phyloP scores from a whole-genome alignment of 1,140 invertebrate species.

The Pogonognathellus flavescens region DNA sequence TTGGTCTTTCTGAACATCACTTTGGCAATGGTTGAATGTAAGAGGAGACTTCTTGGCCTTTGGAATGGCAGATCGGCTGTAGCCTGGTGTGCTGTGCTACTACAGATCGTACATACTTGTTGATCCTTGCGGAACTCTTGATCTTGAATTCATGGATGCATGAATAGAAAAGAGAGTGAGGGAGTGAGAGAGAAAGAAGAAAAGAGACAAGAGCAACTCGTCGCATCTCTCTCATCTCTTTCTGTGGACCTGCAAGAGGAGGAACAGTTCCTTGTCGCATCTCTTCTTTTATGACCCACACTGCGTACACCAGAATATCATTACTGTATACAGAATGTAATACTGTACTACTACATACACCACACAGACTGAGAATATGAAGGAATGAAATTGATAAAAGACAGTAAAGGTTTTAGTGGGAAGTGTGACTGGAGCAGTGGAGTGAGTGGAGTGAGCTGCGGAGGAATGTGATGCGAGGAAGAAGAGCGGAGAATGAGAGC shows the following conservation, averaged over 20 bases:
- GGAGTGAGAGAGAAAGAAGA: not conserved
- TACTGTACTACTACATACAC: not conserved
- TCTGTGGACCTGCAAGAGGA: slow-evolving; percentile 1
- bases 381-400: too few species aligned
- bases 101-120: slow-evolving; percentile 50
- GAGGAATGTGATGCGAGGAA: too few species aligned
- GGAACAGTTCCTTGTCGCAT: not conserved
- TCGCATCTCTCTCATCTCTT: slow-evolving; percentile 3
- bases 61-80: not conserved
- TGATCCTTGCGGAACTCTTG: slow-evolving; percentile 48
- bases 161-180: slow-evolving; percentile 46
- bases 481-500: too few species aligned
- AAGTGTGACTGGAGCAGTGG: too few species aligned
- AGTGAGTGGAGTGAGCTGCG: too few species aligned
- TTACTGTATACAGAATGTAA: not conserved
- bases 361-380: too few species aligned
- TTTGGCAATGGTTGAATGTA: not conserved
- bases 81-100: not conserved
- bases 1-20: too few species aligned
- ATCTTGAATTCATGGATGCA: slow-evolving; percentile 55
- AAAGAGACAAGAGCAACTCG: not conserved
- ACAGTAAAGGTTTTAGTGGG: too few species aligned
- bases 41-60: slow-evolving; percentile 1
- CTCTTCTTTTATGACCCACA: too few species aligned
- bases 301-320: not conserved